Evolutionary conservation across 2,113 vertebrate species (phyloP).

Genomic region (Pleuronectes platessa): DNA sequence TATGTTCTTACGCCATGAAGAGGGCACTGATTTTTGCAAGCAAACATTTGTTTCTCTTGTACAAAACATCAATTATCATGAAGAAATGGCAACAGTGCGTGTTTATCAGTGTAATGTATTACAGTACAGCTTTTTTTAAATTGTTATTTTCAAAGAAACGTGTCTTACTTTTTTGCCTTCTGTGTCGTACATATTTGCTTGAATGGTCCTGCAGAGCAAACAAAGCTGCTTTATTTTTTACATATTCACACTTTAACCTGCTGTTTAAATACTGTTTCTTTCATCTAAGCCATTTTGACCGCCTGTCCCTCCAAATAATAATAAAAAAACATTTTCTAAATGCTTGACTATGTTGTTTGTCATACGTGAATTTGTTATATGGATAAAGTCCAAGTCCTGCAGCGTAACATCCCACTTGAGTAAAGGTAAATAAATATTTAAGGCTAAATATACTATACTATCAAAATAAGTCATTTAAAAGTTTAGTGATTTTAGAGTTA

Average conservation of each 20-base stretch:
- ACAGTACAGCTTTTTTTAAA: slow-evolving; percentile 85
- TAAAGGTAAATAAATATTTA: neutral
- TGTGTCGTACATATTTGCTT: slow-evolving; percentile 91
- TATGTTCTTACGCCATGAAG: slow-evolving; percentile 69
- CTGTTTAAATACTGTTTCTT: slow-evolving; percentile 90
- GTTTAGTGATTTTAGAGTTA: neutral
- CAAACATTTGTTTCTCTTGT: slow-evolving; percentile 80
- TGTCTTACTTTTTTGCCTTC: slow-evolving; percentile 87
- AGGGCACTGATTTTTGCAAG: slow-evolving; percentile 83
- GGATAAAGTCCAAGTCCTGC: too few relatives aligned
- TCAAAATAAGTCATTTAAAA: too few relatives aligned
- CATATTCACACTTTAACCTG: slow-evolving; percentile 83
- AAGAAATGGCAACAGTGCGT: slow-evolving; percentile 87
- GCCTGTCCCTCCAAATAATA: slow-evolving; percentile 92
- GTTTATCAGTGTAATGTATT: slow-evolving; percentile 91
- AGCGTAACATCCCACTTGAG: too few relatives aligned
- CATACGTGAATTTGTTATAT: neutral
- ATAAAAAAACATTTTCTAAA: slow-evolving; percentile 82
- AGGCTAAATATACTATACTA: neutral
- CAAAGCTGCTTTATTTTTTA: slow-evolving; percentile 88
- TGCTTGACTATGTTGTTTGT: slow-evolving; percentile 45
- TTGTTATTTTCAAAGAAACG: slow-evolving; percentile 84
- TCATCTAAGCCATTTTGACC: slow-evolving; percentile 93
- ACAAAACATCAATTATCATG: slow-evolving; percentile 84
- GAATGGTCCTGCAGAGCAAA: slow-evolving; percentile 88